Evolutionary conservation across 2,888 invertebrate species (phyloP), one percentile per base, ranked within the genome.

Genomic region (Leptinotarsa peninsularis): DNA sequence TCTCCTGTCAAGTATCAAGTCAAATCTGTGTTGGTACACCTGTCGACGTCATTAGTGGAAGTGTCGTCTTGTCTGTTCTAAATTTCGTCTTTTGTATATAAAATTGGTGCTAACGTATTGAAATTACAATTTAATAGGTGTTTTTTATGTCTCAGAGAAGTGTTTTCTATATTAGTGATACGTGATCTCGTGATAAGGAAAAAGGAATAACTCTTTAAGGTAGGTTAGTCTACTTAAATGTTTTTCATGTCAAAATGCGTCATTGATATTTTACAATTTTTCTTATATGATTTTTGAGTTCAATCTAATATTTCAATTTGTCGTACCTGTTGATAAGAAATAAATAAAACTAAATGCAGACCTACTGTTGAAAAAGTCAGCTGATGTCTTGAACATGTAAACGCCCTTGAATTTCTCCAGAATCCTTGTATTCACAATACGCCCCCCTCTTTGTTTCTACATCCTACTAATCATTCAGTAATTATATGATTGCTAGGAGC

Each of bases 221-320:
- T 87, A 88, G 88, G 88, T 87, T 87, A 87, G 83, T 82, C 84
- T 75, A 80, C 78, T 82, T 81, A 82, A 82, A 84, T 85, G 86
- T 86, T 86, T 86, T 86, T 86, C 83, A 82, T 85, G 86, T 86
- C 87, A 86, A 80, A 86, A 86, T 88, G 87, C 87, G 87, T 87
- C 88, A 88, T 84, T 81, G 79, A 76, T 81, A 81, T 80, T 81
- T 69, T 82, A 81, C 76, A 81, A 79, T 78, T 43, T 43, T 43
- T 74, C 78, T 73, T 73, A 76, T 74, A 73, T 77, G 79, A 80
- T 80, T 77, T 27, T 23, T 33, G 5, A 43, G 10, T 43, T 70
- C 17, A 7, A 69, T 80, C 60, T 43, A 71, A 54, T 67, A 18
- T 33, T 68, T 66, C 52, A 73, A 81, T 79, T 83, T 76, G 54